Base-by-base conservation (phyloP, 2,888 invertebrate genomes). In the Pyrochroa serraticornis region DNA sequence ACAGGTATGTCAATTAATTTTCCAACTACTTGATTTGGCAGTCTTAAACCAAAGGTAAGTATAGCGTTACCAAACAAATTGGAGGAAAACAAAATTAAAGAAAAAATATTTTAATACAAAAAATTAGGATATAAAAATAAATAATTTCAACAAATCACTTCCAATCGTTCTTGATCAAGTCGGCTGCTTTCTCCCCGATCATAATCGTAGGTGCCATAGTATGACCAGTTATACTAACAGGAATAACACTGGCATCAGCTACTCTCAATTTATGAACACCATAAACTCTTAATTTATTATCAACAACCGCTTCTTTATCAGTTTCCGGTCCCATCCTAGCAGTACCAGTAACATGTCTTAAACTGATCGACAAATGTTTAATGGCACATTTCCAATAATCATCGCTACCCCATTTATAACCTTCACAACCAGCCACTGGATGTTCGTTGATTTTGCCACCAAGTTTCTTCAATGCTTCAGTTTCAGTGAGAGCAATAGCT, bases 321-420 rank as follows among this genome's bases (percentile, higher is more conserved):
- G 73, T 78, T 22, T 36, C 13, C 9, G 48, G 50, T 6, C 54
- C 52, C 52, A 58, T 58, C 32, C 48, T 37, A 8, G 87, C 87
- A 0, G 90, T 89, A 2, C 85, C 86, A n/a, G 67, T 74, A 30
- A 73, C 67, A 58, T 77, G 75, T 32, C 75, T 70, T 43, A 71
- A 48, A n/a, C 71, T 70, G 3, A 64, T 58, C 12, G 71, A 55
- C 14, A 71, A 47, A 54, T 73, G 67, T 32, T 67, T 50, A 85
- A 76, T 8, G 83, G 87, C 85, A 73, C 91, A 91, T 63, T 85
- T 85, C 88, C 90, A 89, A 70, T 90, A 91, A 31, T 83, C 84
- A 58, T 89, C 89, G 0, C 84, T 80, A 61, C 83, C 85, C 56
- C 84, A 86, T 2, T 60, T 56, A 9, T 77, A 64, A 0, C 72